Conservation (phyloP, 2,888 invertebrate genomes). For the Orchesella flavescens region DNA sequence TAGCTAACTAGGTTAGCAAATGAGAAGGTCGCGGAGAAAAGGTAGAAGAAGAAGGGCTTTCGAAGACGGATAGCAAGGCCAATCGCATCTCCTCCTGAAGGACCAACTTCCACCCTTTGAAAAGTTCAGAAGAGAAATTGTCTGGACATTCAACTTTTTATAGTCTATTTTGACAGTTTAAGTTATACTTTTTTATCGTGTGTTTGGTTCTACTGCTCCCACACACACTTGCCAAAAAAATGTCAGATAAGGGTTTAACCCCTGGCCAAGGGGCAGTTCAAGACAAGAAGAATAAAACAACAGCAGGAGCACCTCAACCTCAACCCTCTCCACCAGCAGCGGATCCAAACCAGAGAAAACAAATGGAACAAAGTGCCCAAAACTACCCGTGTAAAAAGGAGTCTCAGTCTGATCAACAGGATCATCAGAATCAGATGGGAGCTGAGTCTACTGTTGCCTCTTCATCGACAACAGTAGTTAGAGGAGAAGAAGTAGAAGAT, state of each 20-base stretch:
- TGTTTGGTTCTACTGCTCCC: conserved; percentile 8
- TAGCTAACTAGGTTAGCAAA: conserved; percentile 57
- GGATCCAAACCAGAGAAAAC: conserved; percentile 49
- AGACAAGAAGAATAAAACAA: not conserved
- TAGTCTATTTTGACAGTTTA: not conserved
- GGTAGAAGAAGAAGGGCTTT: conserved; percentile 32
- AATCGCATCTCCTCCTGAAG: conserved; percentile 8
- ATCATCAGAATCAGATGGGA: conserved; percentile 53
- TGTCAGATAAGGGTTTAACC: conserved; percentile 38
- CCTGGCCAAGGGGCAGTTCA: conserved; percentile 20
- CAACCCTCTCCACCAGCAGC: conserved; percentile 39
- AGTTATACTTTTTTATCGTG: conserved; percentile 8
- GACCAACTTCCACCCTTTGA: not conserved
- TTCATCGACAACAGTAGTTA: conserved; percentile 12
- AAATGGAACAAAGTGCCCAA: conserved; percentile 59
- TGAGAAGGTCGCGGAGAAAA: conserved; percentile 48
- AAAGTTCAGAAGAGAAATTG: not conserved
- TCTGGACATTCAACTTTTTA: not conserved
- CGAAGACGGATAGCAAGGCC: not conserved
- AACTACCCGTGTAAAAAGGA: conserved; percentile 54
- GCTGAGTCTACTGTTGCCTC: conserved; percentile 30
- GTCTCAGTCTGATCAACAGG: conserved; percentile 17
- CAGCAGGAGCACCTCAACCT: not conserved
- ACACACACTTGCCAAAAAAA: conserved; percentile 1
- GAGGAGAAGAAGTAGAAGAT: not conserved